Evolutionary conservation across 2,113 vertebrate species (phyloP), one percentile per base, ranked within the genome.

Genomic region (Toxostoma redivivum): DNA sequence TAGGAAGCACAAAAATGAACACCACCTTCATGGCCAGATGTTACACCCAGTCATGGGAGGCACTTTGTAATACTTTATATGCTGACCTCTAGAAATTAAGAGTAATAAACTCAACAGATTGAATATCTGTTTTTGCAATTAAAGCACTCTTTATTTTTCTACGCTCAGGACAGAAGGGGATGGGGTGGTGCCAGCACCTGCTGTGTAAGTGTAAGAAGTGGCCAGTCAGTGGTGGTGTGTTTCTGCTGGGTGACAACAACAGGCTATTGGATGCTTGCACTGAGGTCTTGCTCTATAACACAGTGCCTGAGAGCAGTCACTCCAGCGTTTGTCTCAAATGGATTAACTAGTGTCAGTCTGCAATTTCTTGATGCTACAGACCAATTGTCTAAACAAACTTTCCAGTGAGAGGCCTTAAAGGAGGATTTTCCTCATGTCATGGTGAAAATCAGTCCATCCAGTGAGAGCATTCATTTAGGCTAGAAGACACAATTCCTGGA

Each of bases 221-320:
- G 23, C 30, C 48, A 7, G 50, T 40, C 50, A 51, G 19, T 3
- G 3, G 35, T 42, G 12, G 4, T 58, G 28, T 27, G 3, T 50
- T 78, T 81, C 38, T 44, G 21, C 53, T 47, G 33, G 19, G 15
- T 67, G 64, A 45, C 7, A 58, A 4, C 17, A 13, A 1, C 1
- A 30, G 20, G 22, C 38, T 83, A 3, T 30, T 28, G 15, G 47
- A 4, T 0, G 0, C n/a, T n/a, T 71, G 19, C 0, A 0, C 37
- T 37, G 70, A 76, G 56, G 25, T 58, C 70, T 84, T 86, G 50
- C 70, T 76, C 35, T 0, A 0, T 30, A 27, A 15, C 20, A 22
- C 2, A 14, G 33, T 40, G 20, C 12, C 28, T 48, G 40, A 65
- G 35, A 61, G 11, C 44, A 42, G 35, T 27, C 38, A 21, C 38